phyloP scores from a whole-genome alignment of 1,140 invertebrate species.

The Lepidurus arcticus region DNA sequence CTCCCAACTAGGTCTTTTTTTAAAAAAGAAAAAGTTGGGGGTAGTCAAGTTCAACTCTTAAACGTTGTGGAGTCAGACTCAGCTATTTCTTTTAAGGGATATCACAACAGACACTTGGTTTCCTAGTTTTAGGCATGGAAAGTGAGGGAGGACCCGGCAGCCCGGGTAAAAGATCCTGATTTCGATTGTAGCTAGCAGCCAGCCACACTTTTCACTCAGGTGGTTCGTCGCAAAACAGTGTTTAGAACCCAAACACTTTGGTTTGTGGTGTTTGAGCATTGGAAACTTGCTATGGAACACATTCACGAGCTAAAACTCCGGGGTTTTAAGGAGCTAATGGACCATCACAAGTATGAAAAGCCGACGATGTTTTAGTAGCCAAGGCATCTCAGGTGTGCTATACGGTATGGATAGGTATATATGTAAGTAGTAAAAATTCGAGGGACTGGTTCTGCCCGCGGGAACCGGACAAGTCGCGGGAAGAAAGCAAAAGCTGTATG shows the following conservation, averaged over 20 bases:
- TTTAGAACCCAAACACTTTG: neutral
- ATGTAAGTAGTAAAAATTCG: neutral
- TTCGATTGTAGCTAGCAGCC: neutral
- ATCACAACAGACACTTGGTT: neutral
- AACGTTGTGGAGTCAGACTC: neutral
- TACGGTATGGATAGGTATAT: neutral
- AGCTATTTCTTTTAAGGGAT: neutral
- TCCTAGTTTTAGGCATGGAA: neutral
- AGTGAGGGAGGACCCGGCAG: neutral
- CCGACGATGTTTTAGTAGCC: conserved; percentile 21
- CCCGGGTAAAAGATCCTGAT: neutral
- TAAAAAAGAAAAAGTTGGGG: neutral
- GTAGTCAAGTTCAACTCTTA: neutral
- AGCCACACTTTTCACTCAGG: neutral
- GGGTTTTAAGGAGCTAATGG: neutral
- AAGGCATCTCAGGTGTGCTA: neutral
- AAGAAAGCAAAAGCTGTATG: conserved; percentile 8
- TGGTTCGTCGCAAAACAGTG: neutral
- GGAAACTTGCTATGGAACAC: neutral
- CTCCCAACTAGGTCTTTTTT: neutral
- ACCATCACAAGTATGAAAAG: conserved; percentile 14
- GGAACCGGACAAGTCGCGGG: neutral
- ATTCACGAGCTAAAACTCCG: neutral
- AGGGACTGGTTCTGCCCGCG: conserved; percentile 13
- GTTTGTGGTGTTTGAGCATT: neutral